Percentiles rank a stretch among this genome's conserved stretches.
Conservation (phyloP, 2,113 vertebrate genomes). For the Anas platyrhynchos region DNA sequence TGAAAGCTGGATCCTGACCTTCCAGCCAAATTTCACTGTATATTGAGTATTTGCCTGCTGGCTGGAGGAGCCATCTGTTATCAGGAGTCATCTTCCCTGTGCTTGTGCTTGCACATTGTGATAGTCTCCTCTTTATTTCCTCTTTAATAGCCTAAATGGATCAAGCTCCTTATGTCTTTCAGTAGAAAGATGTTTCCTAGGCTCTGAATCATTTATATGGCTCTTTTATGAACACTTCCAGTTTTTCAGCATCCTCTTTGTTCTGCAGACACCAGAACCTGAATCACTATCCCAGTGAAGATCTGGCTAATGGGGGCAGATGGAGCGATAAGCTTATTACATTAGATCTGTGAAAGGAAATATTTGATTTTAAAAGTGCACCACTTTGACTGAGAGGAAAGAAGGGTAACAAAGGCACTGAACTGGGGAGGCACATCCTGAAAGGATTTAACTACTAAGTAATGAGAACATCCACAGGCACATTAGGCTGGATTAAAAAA, state of each 20-base stretch:
- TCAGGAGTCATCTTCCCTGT: background rate
- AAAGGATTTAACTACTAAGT: conserved; percentile 29
- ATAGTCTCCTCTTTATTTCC: background rate
- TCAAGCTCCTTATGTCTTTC: background rate
- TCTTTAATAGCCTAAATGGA: background rate
- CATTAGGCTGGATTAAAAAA: background rate
- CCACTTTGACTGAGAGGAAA: background rate
- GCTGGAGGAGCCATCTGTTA: background rate
- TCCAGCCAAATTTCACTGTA: background rate
- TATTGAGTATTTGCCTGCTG: background rate
- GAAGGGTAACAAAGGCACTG: conserved; percentile 19
- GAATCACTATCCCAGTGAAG: background rate
- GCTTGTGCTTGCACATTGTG: background rate
- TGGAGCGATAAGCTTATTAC: background rate
- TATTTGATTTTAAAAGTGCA: background rate
- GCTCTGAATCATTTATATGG: background rate
- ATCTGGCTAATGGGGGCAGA: background rate
- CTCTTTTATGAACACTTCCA: background rate
- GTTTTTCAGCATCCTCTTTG: background rate
- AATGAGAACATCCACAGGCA: conserved; percentile 14
- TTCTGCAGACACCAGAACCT: background rate
- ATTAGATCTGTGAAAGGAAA: background rate
- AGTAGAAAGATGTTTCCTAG: background rate
- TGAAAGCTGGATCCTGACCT: background rate
- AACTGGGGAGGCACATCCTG: background rate